Conservation (phyloP, 2,797 vertebrate species). For the Danio kyathit region DNA sequence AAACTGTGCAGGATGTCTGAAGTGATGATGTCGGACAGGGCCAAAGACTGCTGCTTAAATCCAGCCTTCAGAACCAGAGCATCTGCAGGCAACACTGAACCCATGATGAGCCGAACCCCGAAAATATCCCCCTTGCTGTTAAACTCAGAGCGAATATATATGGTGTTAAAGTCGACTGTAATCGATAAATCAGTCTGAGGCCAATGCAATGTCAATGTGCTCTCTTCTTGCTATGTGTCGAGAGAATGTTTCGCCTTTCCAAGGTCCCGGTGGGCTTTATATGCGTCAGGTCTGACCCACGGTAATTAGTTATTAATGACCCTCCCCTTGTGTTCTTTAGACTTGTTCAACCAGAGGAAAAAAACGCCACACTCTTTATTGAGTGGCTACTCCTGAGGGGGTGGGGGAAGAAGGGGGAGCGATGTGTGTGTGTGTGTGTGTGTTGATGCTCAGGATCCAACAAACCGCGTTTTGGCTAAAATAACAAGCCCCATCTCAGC, state of each 20-base stretch:
- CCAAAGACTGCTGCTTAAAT: constrained; percentile 85
- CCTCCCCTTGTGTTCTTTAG: constrained; percentile 82
- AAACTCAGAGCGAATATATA: not conserved
- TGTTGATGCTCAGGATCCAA: constrained; percentile 52
- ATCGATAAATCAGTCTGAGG: constrained; percentile 27
- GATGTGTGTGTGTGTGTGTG: constrained; percentile 28
- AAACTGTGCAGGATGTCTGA: constrained; percentile 99
- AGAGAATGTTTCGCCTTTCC: constrained; percentile 67
- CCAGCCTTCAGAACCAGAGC: constrained; percentile 88
- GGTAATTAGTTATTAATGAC: constrained; percentile 93
- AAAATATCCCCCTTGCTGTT: constrained; percentile 4
- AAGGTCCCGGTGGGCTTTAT: constrained; percentile 78
- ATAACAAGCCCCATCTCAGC: constrained; percentile 60
- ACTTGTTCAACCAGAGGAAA: constrained; percentile 75
- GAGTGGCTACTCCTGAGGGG: constrained; percentile 68
- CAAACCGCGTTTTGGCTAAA: constrained; percentile 61
- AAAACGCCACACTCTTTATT: constrained; percentile 69
- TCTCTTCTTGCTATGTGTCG: constrained; percentile 48
- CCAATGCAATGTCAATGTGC: constrained; percentile 19
- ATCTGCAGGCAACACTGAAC: constrained; percentile 91
- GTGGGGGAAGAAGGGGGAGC: constrained; percentile 26
- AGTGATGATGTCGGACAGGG: constrained; percentile 95
- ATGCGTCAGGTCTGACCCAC: constrained; percentile 82
- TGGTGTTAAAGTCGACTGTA: not conserved
- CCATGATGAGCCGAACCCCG: constrained; percentile 79